These are phyloP conservation scores for Episyrphus balteatus DNA, from an alignment of 1,140 invertebrate genomes.

Conservation along the genomic window DNA sequence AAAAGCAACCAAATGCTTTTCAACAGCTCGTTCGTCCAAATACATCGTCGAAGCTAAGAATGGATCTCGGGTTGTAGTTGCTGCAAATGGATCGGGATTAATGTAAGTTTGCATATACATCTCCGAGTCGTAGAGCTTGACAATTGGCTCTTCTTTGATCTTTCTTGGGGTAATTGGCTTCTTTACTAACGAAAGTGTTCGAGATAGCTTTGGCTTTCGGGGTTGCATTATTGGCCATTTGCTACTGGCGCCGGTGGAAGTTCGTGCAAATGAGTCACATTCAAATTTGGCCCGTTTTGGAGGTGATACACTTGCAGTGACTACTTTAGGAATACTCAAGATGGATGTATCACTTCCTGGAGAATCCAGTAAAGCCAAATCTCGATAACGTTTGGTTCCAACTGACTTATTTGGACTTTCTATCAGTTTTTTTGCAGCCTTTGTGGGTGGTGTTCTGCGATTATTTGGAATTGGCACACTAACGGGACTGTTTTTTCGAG, in stretches of 20 bases:
- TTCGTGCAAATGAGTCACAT: constrained; percentile 9
- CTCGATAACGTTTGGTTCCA: constrained; percentile 18
- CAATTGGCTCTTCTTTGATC: constrained; percentile 2
- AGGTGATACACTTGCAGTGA: background rate
- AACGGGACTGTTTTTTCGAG: constrained; percentile 8
- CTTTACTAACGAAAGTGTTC: constrained; percentile 20
- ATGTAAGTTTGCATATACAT: constrained; percentile 28
- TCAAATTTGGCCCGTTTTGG: background rate
- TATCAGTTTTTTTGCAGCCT: background rate
- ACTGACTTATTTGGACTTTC: background rate
- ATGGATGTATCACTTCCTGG: constrained; percentile 2
- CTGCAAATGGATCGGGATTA: constrained; percentile 46
- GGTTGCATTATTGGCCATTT: constrained; percentile 16
- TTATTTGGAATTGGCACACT: constrained; percentile 1
- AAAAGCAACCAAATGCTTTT: constrained; percentile 69
- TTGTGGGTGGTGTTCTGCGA: background rate
- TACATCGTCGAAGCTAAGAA: constrained; percentile 56
- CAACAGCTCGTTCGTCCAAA: constrained; percentile 67
- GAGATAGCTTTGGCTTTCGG: constrained; percentile 23
- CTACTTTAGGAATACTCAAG: background rate
- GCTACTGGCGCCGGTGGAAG: constrained; percentile 10
- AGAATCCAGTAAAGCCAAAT: constrained; percentile 24
- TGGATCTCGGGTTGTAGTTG: constrained; percentile 53
- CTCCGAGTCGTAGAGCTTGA: constrained; percentile 29
- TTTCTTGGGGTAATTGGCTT: constrained; percentile 20